These are phyloP conservation scores for Trachelus tabidus DNA, from an alignment of 2,888 invertebrate species.

Conservation along the genomic window DNA sequence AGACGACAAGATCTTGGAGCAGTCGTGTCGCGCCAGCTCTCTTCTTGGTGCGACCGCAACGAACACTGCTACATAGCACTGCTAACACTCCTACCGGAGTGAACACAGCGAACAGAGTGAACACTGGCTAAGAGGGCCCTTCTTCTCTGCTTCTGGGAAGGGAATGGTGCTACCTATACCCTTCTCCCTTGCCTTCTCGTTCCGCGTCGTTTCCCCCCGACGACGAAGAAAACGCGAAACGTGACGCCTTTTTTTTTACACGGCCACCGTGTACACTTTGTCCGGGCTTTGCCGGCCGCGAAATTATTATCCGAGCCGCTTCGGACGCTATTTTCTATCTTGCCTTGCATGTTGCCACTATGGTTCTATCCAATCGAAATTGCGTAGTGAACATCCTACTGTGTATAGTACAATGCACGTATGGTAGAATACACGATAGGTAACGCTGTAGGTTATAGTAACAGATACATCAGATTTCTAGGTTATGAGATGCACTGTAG, in stretches of 20 bases:
- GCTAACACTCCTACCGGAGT: neutral
- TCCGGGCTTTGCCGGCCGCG: constrained; percentile 20
- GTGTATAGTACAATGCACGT: too few species aligned
- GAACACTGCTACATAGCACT: constrained; percentile 50
- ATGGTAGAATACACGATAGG: neutral
- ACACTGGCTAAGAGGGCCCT: neutral
- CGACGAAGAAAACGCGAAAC: constrained; percentile 38
- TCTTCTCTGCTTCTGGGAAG: constrained; percentile 49
- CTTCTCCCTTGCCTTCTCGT: neutral
- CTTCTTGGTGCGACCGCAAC: constrained; percentile 53
- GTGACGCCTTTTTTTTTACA: constrained; percentile 28
- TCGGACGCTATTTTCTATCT: constrained; percentile 3
- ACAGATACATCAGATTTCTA: neutral
- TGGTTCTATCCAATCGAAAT: neutral
- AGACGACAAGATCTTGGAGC: constrained; percentile 18
- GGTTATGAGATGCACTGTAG: neutral
- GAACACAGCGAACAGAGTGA: neutral
- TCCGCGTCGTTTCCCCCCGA: constrained; percentile 14
- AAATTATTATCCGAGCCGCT: constrained; percentile 38
- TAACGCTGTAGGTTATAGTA: neutral
- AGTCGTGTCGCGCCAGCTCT: constrained; percentile 25
- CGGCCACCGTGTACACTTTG: neutral
- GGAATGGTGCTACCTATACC: constrained; percentile 28
- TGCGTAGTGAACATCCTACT: neutral
- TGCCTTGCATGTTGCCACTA: neutral